A percentile compares a stretch with the other conserved stretches of the same genome.
Conservation (phyloP, 1,140 invertebrate genomes). For the Ceratina australensis region DNA sequence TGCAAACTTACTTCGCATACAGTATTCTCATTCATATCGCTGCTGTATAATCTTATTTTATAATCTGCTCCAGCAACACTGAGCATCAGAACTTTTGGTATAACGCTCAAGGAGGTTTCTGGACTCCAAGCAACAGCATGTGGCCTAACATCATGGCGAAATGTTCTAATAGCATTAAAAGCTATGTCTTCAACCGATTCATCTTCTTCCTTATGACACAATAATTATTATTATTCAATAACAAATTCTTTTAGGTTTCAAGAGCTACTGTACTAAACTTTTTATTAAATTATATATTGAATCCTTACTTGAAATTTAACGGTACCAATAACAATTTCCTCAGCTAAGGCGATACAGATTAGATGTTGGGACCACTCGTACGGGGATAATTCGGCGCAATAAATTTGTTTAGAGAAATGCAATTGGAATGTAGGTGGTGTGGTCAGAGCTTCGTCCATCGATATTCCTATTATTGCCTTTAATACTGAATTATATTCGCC, state of each 20-base stretch:
- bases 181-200: constrained; percentile 73
- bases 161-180: constrained; percentile 72
- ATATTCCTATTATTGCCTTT: constrained; percentile 29
- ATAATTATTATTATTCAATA: constrained; percentile 33
- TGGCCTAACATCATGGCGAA: constrained; percentile 80
- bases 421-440: constrained; percentile 72
- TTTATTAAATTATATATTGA: too few relatives aligned
- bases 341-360: constrained; percentile 76
- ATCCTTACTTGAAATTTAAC: constrained; percentile 77
- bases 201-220: constrained; percentile 72
- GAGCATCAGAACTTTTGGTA: constrained; percentile 82
- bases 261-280: too few relatives aligned
- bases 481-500: too few relatives aligned
- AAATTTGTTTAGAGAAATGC: constrained; percentile 74
- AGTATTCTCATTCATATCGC: constrained; percentile 80
- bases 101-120: constrained; percentile 81
- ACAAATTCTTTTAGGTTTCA: too few relatives aligned
- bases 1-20: constrained; percentile 74
- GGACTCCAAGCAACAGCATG: constrained; percentile 82
- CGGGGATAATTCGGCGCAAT: constrained; percentile 78
- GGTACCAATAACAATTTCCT: constrained; percentile 75
- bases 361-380: constrained; percentile 80
- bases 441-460: constrained; percentile 74
- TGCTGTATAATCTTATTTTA: constrained; percentile 80
- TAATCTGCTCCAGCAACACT: constrained; percentile 81